Conservation (phyloP, 2,113 vertebrate genomes). For the Petrocephalus microphthalmus region DNA sequence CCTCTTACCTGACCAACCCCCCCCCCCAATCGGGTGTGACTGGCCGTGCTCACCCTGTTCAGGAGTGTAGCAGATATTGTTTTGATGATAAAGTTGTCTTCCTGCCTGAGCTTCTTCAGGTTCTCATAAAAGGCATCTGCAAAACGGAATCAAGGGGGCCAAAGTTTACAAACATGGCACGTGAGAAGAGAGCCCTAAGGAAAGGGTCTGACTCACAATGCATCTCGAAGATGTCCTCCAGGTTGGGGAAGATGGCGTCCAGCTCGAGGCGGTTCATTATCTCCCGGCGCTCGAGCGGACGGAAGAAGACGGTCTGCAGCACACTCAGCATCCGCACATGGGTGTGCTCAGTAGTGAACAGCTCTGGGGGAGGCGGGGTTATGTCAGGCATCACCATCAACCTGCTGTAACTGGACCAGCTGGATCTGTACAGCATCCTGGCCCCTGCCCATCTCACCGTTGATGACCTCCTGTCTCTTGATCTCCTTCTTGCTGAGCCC, state of each 20-base stretch:
- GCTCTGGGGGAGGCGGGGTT: slow-evolving; percentile 52
- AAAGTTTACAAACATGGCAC: not conserved
- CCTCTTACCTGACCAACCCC: not conserved
- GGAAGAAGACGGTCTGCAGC: slow-evolving; percentile 75
- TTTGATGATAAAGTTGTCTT: slow-evolving; percentile 68
- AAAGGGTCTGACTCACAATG: slow-evolving; percentile 64
- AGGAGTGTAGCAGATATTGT: slow-evolving; percentile 70
- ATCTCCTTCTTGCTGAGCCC: slow-evolving; percentile 73
- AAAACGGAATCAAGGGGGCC: slow-evolving; percentile 10
- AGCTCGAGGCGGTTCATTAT: slow-evolving; percentile 61
- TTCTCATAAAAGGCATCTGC: slow-evolving; percentile 73
- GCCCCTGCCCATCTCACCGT: slow-evolving; percentile 56
- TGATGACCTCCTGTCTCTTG: slow-evolving; percentile 87
- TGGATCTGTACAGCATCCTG: too few relatives aligned
- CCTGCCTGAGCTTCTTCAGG: slow-evolving; percentile 73
- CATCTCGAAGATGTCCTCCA: slow-evolving; percentile 80
- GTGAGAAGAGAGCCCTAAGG: not conserved
- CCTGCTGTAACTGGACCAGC: not conserved
- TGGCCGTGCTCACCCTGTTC: slow-evolving; percentile 63
- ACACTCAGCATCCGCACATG: slow-evolving; percentile 82
- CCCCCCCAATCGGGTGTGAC: not conserved
- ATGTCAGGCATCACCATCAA: not conserved
- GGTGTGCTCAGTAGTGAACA: slow-evolving; percentile 78
- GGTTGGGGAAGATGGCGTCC: slow-evolving; percentile 72
- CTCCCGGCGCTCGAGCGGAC: slow-evolving; percentile 61